Base-by-base conservation (phyloP, 2,113 vertebrate genomes). In the Ctenomys sociabilis region DNA sequence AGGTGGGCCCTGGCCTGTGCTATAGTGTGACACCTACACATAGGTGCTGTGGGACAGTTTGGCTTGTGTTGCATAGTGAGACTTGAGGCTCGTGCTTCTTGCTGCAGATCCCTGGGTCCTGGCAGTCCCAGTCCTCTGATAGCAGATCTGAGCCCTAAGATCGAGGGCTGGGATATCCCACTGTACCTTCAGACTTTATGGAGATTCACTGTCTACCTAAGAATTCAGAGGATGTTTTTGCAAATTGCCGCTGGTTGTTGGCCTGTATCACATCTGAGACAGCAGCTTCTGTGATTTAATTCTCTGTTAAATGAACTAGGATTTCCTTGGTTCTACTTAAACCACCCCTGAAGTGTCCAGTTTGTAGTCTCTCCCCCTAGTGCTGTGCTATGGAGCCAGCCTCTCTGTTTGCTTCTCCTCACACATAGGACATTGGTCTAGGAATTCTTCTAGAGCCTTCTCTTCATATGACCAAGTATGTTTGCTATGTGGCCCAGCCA, bases 401-500 rank as follows among this genome's bases (percentile, higher is more conserved):
- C 32, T 81, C n/a, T 84, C 49, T 89, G 57, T 68, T 72, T n/a
- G 35, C n/a, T 68, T 90, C n/a, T 84, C 40, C 54, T 57, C n/a
- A 17, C 11, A 70, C 4, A 4, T 7, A 22, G 64, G 35, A 82
- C 83, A 7, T 92, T 94, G 91, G 78, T n/a, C 64, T 92, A 40
- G 81, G 81, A 54, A 82, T 78, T 49, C 32, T 90, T 78, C 63
- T 43, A 57, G 72, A 24, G 32, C 19, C 35, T 94, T 90, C 81
- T 73, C 80, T n/a, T 87, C 90, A n/a, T 40, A 85, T 3, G 6
- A 78, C 40, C 26, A 70, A 26, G 43, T 35, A 9, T 87, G 91
- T 94, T 91, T 84, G 87, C 68, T 80, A 0, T 78, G 88, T 30
- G 54, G 57, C 57, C 66, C 82, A 92, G 92, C 90, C 93, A 88